Base-by-base conservation (phyloP, 2,888 invertebrate genomes). In the Priocnemis perturbator region DNA sequence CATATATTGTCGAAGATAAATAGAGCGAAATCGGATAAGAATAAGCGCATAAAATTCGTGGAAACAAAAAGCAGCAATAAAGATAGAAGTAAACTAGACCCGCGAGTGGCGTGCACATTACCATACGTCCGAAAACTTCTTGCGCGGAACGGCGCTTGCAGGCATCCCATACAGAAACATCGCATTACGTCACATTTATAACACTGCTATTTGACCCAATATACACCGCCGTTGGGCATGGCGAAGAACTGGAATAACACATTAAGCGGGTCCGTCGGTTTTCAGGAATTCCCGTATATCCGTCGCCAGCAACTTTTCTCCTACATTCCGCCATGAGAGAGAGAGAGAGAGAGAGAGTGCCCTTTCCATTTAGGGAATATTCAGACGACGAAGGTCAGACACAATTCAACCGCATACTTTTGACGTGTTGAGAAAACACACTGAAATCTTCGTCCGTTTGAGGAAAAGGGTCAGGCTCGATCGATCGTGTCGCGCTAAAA, bases 401-500 rank as follows among this genome's bases (percentile, higher is more conserved):
- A 50, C 50, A 50, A 11, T 50, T 50, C 50, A 14, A n/a, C 37
- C 11, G 37, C 37, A 7, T 1, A 11, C 37, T 37, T 37, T 11
- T 37, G 37, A 50, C 50, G 9, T 17, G 50, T 1, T 9, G 19
- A 50, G 5, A 50, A 7, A 19, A 1, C 2, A 50, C 50, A 17
- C 7, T 50, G 19, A n/a, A n/a, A n/a, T 50, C 19, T 9, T 50
- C 50, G 14, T 37, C 37, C 37, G 1, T 37, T 11, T 11, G 50
- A 0, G 50, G 50, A 50, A 50, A 19, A n/a, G 50, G 50, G 50
- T 50, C 50, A 19, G 50, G 50, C 50, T 1, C 4, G 17, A 50
- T 50, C 50, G 50, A 50, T 50, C 17, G 3, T 50, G 50, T 50
- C 50, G 50, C 50, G 9, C 50, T 5, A 50, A 50, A 50, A 50